Evolutionary conservation across 2,113 vertebrate species (phyloP).

Genomic region (Eulemur rufifrons): DNA sequence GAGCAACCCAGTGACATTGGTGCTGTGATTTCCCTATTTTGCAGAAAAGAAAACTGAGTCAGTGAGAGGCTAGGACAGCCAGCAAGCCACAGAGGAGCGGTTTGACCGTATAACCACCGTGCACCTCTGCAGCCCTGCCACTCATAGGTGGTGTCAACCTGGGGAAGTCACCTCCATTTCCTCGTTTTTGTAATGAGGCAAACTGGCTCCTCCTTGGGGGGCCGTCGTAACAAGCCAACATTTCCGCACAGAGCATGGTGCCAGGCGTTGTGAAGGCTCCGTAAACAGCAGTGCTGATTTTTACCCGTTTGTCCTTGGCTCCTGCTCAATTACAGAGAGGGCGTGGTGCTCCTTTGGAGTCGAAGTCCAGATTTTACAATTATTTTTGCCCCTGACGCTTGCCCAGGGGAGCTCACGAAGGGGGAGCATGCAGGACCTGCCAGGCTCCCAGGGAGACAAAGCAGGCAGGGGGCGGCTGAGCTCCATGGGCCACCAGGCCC

Average conservation of each 20-base stretch:
- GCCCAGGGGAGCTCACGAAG: not conserved
- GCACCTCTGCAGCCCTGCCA: not conserved
- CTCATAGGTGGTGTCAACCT: not conserved
- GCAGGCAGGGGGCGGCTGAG: not conserved
- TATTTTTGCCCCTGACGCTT: not conserved
- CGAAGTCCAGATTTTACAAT: not conserved
- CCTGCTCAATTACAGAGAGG: not conserved
- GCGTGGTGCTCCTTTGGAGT: not conserved
- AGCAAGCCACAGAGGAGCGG: not conserved
- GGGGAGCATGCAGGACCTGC: not conserved
- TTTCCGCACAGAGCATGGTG: not conserved
- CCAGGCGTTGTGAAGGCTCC: fast-evolving
- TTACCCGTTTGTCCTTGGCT: not conserved
- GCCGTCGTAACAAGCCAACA: too few relatives aligned
- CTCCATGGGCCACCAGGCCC: not conserved
- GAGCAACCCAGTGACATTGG: not conserved
- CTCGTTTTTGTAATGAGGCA: not conserved
- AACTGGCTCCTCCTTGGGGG: too few relatives aligned
- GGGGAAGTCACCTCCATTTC: not conserved
- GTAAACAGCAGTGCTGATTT: not conserved
- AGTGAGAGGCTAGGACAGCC: not conserved
- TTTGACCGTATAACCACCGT: fast-evolving
- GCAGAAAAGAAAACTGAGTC: not conserved
- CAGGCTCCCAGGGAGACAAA: too few relatives aligned
- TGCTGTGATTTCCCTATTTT: not conserved